Conservation (phyloP, 2,113 vertebrate genomes). For the Albula glossodonta region DNA sequence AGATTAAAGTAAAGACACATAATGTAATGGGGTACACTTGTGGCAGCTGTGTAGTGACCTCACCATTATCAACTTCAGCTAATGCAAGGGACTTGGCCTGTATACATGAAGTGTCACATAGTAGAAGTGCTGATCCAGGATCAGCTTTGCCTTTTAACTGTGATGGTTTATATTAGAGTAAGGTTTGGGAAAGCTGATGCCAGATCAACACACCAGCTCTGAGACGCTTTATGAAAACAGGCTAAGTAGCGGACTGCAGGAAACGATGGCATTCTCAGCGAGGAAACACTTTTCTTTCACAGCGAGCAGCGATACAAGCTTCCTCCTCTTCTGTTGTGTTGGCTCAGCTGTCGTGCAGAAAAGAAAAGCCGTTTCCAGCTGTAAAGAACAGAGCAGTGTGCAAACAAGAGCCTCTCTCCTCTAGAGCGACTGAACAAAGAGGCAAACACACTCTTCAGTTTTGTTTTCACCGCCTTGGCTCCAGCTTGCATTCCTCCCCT, state of each 20-base stretch:
- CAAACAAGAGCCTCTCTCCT: background rate
- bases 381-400: background rate
- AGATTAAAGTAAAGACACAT: background rate
- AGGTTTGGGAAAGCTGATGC: too few species aligned
- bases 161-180: too few species aligned
- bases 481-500: background rate
- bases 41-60: background rate
- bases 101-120: too few species aligned
- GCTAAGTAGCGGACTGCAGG: background rate
- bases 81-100: background rate
- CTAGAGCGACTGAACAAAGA: background rate
- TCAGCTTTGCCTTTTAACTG: too few species aligned
- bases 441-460: background rate
- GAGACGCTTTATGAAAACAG: too few species aligned
- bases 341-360: constrained; percentile 53
- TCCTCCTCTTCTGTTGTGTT: constrained; percentile 35
- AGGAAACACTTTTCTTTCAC: background rate
- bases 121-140: too few species aligned
- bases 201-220: too few species aligned
- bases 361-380: background rate
- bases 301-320: background rate
- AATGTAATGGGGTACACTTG: background rate
- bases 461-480: background rate
- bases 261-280: background rate
- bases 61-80: background rate